Conservation (phyloP, 2,888 invertebrate species). For the Caenorhabditis afra region DNA sequence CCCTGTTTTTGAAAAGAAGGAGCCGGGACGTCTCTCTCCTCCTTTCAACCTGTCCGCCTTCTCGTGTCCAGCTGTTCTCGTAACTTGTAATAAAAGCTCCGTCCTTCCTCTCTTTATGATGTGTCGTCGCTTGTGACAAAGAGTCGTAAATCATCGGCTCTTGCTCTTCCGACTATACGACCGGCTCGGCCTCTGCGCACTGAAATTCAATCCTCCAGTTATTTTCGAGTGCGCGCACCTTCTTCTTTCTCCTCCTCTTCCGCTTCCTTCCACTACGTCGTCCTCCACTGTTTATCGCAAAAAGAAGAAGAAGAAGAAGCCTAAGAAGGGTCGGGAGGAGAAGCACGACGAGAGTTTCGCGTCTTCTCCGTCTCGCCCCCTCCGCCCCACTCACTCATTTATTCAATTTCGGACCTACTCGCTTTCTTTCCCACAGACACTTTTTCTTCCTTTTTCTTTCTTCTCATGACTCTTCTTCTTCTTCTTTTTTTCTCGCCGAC, state of each 20-base stretch:
- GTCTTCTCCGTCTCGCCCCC: slow-evolving; percentile 7
- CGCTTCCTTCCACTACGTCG: neutral
- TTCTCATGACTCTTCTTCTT: slow-evolving; percentile 20
- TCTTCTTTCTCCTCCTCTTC: slow-evolving; percentile 6
- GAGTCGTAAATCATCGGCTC: slow-evolving; percentile 8
- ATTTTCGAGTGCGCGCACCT: slow-evolving; percentile 36
- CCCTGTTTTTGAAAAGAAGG: slow-evolving; percentile 6
- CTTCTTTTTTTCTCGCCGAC: neutral
- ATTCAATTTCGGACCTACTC: slow-evolving; percentile 29
- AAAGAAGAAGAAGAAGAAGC: slow-evolving; percentile 10
- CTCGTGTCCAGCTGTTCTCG: neutral
- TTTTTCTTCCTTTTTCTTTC: slow-evolving; percentile 11
- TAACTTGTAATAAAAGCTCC: slow-evolving; percentile 39
- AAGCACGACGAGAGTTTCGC: neutral
- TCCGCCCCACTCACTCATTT: slow-evolving; percentile 24
- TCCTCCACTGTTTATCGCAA: slow-evolving; percentile 9
- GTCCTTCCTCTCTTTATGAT: neutral
- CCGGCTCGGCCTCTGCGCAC: slow-evolving; percentile 14
- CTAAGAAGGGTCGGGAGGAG: neutral
- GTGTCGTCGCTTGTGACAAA: neutral
- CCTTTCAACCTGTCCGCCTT: neutral
- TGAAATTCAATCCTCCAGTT: slow-evolving; percentile 42
- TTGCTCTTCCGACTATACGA: slow-evolving; percentile 29
- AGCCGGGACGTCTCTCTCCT: slow-evolving; percentile 12
- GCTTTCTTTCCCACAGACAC: slow-evolving; percentile 9